Base-by-base conservation (phyloP, 2,113 vertebrate species). In the Heteronetta atricapilla region DNA sequence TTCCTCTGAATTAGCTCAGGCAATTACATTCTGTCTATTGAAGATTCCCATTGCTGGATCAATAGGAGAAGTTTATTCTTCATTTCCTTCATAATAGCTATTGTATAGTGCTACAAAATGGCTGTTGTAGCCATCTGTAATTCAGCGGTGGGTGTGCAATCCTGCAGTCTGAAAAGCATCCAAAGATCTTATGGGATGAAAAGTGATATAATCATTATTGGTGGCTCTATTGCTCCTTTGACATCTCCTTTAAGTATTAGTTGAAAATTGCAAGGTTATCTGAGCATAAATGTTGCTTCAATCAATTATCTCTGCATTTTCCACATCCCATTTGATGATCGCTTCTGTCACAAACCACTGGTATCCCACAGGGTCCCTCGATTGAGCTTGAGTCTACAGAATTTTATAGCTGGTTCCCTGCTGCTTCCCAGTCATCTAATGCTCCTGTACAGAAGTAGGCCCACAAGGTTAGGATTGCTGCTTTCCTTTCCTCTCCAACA, bases 21-120 rank as follows among this genome's bases (percentile, higher is more conserved):
- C 69, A 90, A 90, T 93, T 90, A 75, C 33, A 44, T 83, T 83
- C 78, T 86, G 33, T 60, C 86, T 81, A 36, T 64, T 90, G 82
- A 91, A 94, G 58, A 58, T 64, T 90, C 62, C 76, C 72, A 36
- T 68, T 86, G 77, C 64, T 84, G 48, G 85, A 94, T 96, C 94
- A 95, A 94, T 93, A 93, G 75, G 64, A 93, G 86, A 59, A 86
- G 82, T 90, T 96, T 97, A 95, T 89, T 96, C 94, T 91, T 94
- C 31, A 91, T 94, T 96, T 95, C 93, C 82, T 91, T 93, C 60
- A 64, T 75, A 88, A 89, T 44, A 90, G 82, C 86, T 83, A 44
- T 88, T 88, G 82, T 81, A 74, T 16, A 78, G 76, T 75, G 34
- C 76, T 81, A 44, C 52, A 86, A 74, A 95, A 94, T 78, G 76